Percentiles rank a stretch among this genome's conserved stretches.
phyloP scores from a whole-genome alignment of 2,888 invertebrate species.

The Drosophila nr. medialis region DNA sequence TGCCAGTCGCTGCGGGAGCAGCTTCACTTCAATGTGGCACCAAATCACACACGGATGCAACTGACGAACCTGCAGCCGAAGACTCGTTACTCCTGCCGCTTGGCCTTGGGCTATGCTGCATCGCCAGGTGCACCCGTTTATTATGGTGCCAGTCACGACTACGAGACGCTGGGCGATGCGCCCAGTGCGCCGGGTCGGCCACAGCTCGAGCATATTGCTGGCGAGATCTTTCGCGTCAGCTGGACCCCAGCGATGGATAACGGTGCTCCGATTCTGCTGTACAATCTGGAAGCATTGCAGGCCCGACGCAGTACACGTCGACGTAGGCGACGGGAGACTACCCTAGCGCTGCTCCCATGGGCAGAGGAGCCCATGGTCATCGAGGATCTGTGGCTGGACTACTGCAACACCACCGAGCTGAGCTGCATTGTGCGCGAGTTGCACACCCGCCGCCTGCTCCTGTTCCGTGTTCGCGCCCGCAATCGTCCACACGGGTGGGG shows the following conservation, averaged over 20 bases:
- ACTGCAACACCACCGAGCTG: conserved; percentile 91
- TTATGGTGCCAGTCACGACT: conserved; percentile 87
- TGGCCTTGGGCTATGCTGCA: conserved; percentile 88
- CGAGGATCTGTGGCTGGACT: conserved; percentile 87
- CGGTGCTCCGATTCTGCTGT: conserved; percentile 90
- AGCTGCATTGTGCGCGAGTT: conserved; percentile 91
- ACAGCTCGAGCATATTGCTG: conserved; percentile 89
- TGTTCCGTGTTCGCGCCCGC: conserved; percentile 91
- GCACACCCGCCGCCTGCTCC: conserved; percentile 87
- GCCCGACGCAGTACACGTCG: conserved; percentile 60
- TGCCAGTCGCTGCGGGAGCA: conserved; percentile 65
- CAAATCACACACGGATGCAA: conserved; percentile 53
- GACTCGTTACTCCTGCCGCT: conserved; percentile 91
- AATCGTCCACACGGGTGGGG: conserved; percentile 93
- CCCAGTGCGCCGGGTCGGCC: conserved; percentile 93
- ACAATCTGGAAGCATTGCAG: conserved; percentile 90
- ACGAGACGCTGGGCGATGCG: conserved; percentile 91
- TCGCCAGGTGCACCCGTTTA: conserved; percentile 42
- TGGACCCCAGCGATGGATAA: conserved; percentile 93
- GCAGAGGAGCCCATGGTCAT: conserved; percentile 86
- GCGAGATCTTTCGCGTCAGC: conserved; percentile 90
- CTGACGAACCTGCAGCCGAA: conserved; percentile 88
- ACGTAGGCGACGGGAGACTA: conserved; percentile 44
- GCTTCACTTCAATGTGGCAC: conserved; percentile 75
- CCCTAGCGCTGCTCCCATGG: conserved; percentile 83